Evolutionary conservation across 2,888 invertebrate species (phyloP).

Genomic region (Onthophagus sagittarius): DNA sequence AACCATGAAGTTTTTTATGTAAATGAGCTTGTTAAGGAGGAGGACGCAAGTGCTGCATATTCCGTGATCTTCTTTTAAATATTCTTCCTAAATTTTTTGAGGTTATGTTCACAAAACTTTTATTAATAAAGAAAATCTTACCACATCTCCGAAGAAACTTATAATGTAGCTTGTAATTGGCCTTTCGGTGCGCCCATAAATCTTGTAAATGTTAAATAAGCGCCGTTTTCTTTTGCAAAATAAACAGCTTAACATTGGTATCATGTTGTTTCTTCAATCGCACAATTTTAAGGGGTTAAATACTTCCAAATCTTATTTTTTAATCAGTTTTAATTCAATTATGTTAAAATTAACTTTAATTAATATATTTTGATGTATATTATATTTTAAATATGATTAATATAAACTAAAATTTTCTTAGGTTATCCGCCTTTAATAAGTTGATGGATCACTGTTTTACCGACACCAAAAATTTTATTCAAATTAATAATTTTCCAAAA

Average conservation of each 20-base stretch:
- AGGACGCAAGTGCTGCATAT: slow-evolving; percentile 24
- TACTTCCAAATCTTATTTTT: no score
- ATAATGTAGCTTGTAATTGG: slow-evolving; percentile 26
- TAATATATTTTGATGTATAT: no score
- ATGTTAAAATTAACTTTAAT: no score
- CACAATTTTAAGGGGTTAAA: not conserved
- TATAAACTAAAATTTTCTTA: no score
- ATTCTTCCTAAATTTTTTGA: slow-evolving; percentile 24
- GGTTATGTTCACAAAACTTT: not conserved
- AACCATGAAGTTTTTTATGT: slow-evolving; percentile 24
- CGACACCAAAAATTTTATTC: no score
- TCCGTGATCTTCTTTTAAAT: slow-evolving; percentile 22
- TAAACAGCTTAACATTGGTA: slow-evolving; percentile 17
- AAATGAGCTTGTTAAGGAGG: slow-evolving; percentile 22
- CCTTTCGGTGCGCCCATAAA: slow-evolving; percentile 22
- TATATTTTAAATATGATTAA: no score
- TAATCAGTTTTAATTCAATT: no score
- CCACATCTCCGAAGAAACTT: slow-evolving; percentile 25
- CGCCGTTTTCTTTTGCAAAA: slow-evolving; percentile 19
- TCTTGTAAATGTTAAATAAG: slow-evolving; percentile 22
- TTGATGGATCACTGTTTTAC: no score
- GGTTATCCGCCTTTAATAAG: no score
- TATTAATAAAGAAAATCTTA: slow-evolving; percentile 16
- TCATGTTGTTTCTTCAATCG: not conserved
- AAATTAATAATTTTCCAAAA: no score